A percentile compares a stretch with the other conserved stretches of the same genome.
These are phyloP conservation scores for Aplodontia rufa DNA, from an alignment of 2,113 vertebrate species.

Conservation along the genomic window DNA sequence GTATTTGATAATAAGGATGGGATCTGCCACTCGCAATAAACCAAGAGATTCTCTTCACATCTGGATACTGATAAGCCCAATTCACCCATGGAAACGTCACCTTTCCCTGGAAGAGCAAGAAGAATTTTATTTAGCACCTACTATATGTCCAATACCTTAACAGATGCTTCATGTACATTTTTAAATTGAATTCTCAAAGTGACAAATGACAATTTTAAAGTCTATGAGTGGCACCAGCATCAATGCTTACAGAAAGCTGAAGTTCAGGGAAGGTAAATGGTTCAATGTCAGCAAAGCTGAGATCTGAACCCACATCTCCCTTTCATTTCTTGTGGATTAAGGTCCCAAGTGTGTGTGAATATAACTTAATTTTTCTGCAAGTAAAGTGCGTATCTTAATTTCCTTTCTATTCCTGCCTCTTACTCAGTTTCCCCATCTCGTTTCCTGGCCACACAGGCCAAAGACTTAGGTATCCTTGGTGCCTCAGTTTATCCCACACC, in stretches of 20 bases:
- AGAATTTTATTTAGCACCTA: background rate
- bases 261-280: background rate
- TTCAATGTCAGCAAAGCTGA: background rate
- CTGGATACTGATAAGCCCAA: background rate
- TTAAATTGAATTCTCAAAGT: background rate
- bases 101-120: background rate
- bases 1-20: background rate
- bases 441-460: background rate
- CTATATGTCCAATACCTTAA: background rate
- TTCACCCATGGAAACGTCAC: background rate
- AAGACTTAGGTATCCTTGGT: background rate
- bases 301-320: background rate
- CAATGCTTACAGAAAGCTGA: background rate
- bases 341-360: background rate
- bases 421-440: background rate
- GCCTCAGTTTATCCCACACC: background rate
- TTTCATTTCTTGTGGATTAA: background rate
- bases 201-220: background rate
- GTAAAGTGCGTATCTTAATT: background rate
- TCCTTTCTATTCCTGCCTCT: background rate
- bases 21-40: background rate
- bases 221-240: background rate
- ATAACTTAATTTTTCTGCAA: background rate
- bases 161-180: background rate
- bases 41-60: background rate